Conservation (phyloP, 2,888 invertebrate genomes). For the Petrolisthes cinctipes region DNA sequence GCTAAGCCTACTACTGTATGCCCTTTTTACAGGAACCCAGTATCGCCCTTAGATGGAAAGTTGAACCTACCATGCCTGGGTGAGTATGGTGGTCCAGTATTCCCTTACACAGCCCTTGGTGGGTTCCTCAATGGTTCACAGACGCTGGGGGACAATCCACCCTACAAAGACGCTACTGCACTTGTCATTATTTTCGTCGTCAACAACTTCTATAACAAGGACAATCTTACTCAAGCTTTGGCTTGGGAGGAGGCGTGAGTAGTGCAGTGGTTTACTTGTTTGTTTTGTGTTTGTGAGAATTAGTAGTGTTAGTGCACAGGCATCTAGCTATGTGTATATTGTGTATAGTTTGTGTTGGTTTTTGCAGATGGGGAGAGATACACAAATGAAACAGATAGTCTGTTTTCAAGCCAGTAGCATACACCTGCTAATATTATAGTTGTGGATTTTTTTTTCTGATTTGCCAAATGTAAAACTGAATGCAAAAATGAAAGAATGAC, state of each 20-base stretch:
- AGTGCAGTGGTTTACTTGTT: neutral
- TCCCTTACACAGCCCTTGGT: conserved; percentile 92
- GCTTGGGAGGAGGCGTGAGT: conserved; percentile 82
- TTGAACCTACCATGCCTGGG: conserved; percentile 73
- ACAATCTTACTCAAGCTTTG: conserved; percentile 79
- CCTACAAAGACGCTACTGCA: conserved; percentile 84
- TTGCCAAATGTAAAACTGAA: too few relatives aligned
- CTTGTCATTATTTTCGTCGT: conserved; percentile 91
- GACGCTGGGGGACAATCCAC: conserved; percentile 66
- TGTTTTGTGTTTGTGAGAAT: neutral
- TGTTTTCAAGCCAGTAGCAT: too few relatives aligned
- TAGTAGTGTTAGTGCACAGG: neutral
- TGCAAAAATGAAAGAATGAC: too few relatives aligned
- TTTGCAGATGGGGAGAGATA: too few relatives aligned
- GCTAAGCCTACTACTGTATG: conserved; percentile 67
- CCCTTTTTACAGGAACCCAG: conserved; percentile 69
- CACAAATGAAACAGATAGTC: too few relatives aligned
- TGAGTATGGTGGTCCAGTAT: conserved; percentile 90
- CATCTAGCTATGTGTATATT: too few relatives aligned
- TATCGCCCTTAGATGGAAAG: conserved; percentile 24
- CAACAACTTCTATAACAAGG: conserved; percentile 86
- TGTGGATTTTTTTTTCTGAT: too few relatives aligned
- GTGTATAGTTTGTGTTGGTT: too few relatives aligned
- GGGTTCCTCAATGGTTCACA: conserved; percentile 76
- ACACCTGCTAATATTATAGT: too few relatives aligned